Conservation (phyloP, 1,140 invertebrate genomes). For the Drosophila parvula region DNA sequence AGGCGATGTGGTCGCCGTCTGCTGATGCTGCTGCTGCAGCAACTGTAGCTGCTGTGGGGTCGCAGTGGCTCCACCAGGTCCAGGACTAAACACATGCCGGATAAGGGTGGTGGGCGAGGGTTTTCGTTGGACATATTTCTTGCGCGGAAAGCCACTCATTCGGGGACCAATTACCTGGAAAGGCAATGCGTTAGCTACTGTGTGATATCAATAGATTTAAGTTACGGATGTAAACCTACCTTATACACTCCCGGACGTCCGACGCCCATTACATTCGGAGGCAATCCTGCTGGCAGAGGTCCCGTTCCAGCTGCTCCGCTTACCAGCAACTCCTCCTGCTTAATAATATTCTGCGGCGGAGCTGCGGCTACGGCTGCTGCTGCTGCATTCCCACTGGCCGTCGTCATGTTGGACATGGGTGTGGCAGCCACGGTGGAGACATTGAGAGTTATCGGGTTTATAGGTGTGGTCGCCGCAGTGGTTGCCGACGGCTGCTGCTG, state of each 20-base stretch:
- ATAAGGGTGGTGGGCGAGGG: constrained; percentile 79
- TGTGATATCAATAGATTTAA: background rate
- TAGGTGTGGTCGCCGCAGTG: constrained; percentile 15
- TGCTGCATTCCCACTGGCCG: constrained; percentile 47
- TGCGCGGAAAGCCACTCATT: constrained; percentile 81
- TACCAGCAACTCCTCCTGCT: constrained; percentile 66
- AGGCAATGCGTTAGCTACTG: too few relatives aligned
- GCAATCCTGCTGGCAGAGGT: constrained; percentile 58
- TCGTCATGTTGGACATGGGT: constrained; percentile 57
- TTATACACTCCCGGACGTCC: constrained; percentile 81
- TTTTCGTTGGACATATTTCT: constrained; percentile 82
- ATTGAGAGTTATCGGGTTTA: constrained; percentile 49
- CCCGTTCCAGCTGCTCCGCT: constrained; percentile 58
- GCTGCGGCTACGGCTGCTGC: constrained; percentile 43
- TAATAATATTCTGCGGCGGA: constrained; percentile 59
- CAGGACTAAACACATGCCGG: constrained; percentile 70
- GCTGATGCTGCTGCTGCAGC: constrained; percentile 47
- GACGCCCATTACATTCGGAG: constrained; percentile 78
- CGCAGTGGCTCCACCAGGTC: constrained; percentile 40
- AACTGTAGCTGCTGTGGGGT: constrained; percentile 58
- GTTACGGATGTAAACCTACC: constrained; percentile 35
- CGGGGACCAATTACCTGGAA: constrained; percentile 78
- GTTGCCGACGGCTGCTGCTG: constrained; percentile 60
- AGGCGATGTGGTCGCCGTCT: constrained; percentile 34
- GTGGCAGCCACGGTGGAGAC: constrained; percentile 67